phyloP scores from a whole-genome alignment of 2,113 vertebrate species.

The Hoplias malabaricus region DNA sequence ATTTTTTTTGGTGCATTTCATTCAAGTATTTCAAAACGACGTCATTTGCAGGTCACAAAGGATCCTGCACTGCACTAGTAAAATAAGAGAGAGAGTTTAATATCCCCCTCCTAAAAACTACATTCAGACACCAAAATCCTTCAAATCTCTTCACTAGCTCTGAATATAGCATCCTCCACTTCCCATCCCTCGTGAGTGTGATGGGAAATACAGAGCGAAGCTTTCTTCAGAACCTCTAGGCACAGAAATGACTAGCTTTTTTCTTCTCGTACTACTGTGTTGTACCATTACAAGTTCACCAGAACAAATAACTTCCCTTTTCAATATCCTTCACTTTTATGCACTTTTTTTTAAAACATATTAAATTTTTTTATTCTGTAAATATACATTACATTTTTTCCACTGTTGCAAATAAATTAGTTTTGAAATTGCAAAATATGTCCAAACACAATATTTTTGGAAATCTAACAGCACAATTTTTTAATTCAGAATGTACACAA shows the following conservation, averaged over 20 bases:
- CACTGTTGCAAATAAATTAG: neutral
- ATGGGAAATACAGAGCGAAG: neutral
- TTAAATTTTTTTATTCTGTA: too few relatives aligned
- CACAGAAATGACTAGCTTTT: neutral
- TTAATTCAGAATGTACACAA: slow-evolving; percentile 60
- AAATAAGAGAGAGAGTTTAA: slow-evolving; percentile 1
- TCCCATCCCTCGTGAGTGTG: neutral
- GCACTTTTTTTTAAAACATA: slow-evolving; percentile 42
- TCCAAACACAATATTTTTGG: slow-evolving; percentile 45
- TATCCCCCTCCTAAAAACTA: neutral
- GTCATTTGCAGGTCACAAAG: neutral
- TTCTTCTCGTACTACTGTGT: neutral
- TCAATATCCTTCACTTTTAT: slow-evolving; percentile 28
- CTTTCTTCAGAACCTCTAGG: neutral
- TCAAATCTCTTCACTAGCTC: neutral
- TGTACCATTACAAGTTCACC: neutral
- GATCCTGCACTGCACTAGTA: neutral
- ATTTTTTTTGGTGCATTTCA: slow-evolving; percentile 49
- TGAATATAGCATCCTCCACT: neutral
- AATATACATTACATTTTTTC: slow-evolving; percentile 17
- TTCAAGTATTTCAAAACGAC: slow-evolving; percentile 51
- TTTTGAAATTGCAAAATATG: slow-evolving; percentile 46
- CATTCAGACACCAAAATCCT: slow-evolving; percentile 5
- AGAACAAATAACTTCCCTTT: neutral
- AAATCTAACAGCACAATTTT: slow-evolving; percentile 55